A percentile compares a stretch with the other conserved stretches of the same genome.
phyloP scores from a whole-genome alignment of 1,140 invertebrate genomes.

The Psix sp. region DNA sequence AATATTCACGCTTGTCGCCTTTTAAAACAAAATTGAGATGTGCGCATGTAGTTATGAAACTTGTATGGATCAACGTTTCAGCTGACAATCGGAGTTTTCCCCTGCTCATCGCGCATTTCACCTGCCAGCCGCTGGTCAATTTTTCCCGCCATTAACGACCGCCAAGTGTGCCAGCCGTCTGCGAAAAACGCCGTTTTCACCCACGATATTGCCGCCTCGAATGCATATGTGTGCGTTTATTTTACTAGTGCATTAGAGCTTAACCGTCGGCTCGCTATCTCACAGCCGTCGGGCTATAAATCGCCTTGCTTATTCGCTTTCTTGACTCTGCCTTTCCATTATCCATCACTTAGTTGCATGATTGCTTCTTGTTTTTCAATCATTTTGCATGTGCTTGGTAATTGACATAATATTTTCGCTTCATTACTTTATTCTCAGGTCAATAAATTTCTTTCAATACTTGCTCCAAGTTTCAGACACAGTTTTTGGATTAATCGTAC shows the following conservation, averaged over 20 bases:
- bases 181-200: slow-evolving; percentile 43
- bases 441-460: no score
- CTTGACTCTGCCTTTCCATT: neutral
- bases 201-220: slow-evolving; percentile 43
- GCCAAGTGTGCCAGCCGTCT: slow-evolving; percentile 34
- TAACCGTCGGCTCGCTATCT: neutral
- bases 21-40: slow-evolving; percentile 15
- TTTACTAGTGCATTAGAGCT: slow-evolving; percentile 44
- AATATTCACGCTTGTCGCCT: slow-evolving; percentile 46
- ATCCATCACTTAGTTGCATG: neutral
- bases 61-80: slow-evolving; percentile 35
- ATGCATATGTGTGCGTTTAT: slow-evolving; percentile 48
- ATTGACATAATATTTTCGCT: no score
- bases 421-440: no score
- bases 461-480: no score
- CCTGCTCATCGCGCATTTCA: slow-evolving; percentile 25
- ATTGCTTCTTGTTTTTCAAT: neutral
- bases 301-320: neutral
- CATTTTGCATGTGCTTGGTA: neutral
- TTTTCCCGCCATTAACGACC: slow-evolving; percentile 31
- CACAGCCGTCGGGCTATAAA: no score
- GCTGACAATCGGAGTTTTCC: slow-evolving; percentile 20
- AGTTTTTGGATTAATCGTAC: no score
- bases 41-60: slow-evolving; percentile 25
- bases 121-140: slow-evolving; percentile 31